Base-by-base conservation (phyloP, 1,140 invertebrate genomes). In the Drosophila kurseongensis region DNA sequence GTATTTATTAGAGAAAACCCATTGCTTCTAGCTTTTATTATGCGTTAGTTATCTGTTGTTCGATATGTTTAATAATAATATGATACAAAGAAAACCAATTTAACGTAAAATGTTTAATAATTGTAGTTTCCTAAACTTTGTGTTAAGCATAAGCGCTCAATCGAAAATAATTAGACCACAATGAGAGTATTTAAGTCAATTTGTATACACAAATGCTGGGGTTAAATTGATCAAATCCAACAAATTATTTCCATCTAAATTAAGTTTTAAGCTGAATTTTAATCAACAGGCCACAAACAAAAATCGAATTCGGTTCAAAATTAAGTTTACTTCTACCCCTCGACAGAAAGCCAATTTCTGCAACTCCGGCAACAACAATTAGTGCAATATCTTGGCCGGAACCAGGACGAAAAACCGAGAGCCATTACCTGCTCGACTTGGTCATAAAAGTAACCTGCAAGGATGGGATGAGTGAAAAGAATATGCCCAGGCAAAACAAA, bases 401-500 rank as follows among this genome's bases (percentile, higher is more conserved):
- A 44, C 38, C 18, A 41, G 50, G 27, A 66, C 52, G 27, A 38
- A 29, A 68, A 41, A 45, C 51, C 40, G 9, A 62, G 38, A 59
- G 41, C 51, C 52, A 69, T 58, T 77, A 66, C 55, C 51, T 72
- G 55, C 50, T 84, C 40, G 52, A 48, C 50, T 58, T 41, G 59
- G 52, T 36, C 68, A 63, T 82, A 72, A 67, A 56, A 55, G 74
- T 81, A 67, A 79, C 76, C 56, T 77, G 47, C 74, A 68, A 75
- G 13, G 58, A 52, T 67, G 69, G 56, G 35, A 13, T 2, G 35
- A 42, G 59, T 66, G 40, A 51, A 67, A 75, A 76, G 72, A 75
- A 74, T 67, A 65, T 76, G 54, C 54, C 55, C 54, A 66, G 67
- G 65, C 54, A 80, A 81, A 88, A 84, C 83, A 83, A 89, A 88